These are phyloP conservation scores for Solenopsis fugax DNA, from an alignment of 1,140 invertebrate species.

Conservation along the genomic window DNA sequence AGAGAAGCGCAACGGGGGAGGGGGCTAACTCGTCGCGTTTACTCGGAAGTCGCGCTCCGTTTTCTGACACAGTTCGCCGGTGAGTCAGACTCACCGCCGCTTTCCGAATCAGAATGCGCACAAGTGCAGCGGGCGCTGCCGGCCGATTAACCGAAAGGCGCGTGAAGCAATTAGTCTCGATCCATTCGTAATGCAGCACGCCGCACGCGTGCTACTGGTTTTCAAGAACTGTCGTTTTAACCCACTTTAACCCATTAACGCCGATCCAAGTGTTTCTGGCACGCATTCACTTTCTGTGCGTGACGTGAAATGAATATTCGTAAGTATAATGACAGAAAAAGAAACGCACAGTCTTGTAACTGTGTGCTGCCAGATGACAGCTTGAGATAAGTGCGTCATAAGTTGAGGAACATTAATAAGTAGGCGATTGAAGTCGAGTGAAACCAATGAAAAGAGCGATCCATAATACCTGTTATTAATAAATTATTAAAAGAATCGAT, in stretches of 20 bases:
- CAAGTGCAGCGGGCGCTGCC: slow-evolving; percentile 14
- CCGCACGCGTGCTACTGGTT: slow-evolving; percentile 16
- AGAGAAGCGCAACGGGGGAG: slow-evolving; percentile 3
- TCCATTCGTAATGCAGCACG: slow-evolving; percentile 40
- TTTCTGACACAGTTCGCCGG: slow-evolving; percentile 66
- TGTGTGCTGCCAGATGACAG: background rate
- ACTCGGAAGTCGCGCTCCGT: slow-evolving; percentile 48
- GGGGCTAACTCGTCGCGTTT: background rate
- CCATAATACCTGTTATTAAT: background rate
- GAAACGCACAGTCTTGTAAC: background rate
- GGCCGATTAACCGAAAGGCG: slow-evolving; percentile 51
- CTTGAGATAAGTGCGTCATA: slow-evolving; percentile 1
- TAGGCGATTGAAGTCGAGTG: background rate
- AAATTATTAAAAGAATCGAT: slow-evolving; percentile 11
- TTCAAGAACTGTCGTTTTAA: slow-evolving; percentile 26
- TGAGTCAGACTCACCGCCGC: slow-evolving; percentile 58
- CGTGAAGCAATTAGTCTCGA: slow-evolving; percentile 46
- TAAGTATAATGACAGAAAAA: background rate
- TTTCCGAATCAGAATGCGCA: slow-evolving; percentile 38
- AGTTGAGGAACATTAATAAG: background rate
- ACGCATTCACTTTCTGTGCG: background rate
- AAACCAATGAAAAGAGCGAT: background rate
- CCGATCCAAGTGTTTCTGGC: background rate
- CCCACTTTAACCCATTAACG: slow-evolving; percentile 48
- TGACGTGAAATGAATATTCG: slow-evolving; percentile 2